Conservation (phyloP, 2,113 vertebrate species). For the Etheostoma cragini region DNA sequence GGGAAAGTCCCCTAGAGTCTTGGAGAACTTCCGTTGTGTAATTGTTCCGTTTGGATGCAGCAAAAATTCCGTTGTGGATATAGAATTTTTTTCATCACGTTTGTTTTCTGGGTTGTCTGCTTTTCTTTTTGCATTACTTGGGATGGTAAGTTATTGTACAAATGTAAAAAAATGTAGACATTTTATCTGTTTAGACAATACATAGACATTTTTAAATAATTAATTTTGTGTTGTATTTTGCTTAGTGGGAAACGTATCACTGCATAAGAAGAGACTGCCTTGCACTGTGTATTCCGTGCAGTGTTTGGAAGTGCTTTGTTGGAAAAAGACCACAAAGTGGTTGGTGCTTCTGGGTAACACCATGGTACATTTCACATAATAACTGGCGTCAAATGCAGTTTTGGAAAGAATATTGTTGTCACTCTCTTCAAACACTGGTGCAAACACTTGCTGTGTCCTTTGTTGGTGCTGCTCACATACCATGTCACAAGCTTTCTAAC, state of each 20-base stretch:
- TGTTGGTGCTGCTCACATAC: conserved; percentile 17
- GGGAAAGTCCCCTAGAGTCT: no score
- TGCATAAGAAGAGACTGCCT: neutral
- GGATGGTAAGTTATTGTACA: neutral
- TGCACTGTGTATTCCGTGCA: neutral
- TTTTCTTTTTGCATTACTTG: neutral
- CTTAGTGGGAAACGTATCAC: neutral
- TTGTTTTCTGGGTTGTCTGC: no score
- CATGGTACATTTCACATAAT: neutral
- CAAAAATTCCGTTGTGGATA: no score
- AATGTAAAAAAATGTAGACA: neutral
- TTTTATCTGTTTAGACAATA: no score
- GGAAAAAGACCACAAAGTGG: neutral
- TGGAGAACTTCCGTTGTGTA: no score
- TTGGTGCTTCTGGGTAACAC: neutral
- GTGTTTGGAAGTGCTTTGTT: conserved; percentile 7
- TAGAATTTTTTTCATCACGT: no score
- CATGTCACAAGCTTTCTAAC: neutral
- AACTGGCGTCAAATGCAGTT: neutral
- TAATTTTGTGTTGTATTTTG: neutral
- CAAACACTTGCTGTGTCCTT: conserved; percentile 17
- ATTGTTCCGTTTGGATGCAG: no score
- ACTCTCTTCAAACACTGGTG: conserved; percentile 10
- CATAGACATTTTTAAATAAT: neutral
- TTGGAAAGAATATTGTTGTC: neutral